A percentile compares a stretch with the other conserved stretches of the same genome.
Conservation (phyloP, 2,888 invertebrate genomes). For the Disparrhopalites patrizii region DNA sequence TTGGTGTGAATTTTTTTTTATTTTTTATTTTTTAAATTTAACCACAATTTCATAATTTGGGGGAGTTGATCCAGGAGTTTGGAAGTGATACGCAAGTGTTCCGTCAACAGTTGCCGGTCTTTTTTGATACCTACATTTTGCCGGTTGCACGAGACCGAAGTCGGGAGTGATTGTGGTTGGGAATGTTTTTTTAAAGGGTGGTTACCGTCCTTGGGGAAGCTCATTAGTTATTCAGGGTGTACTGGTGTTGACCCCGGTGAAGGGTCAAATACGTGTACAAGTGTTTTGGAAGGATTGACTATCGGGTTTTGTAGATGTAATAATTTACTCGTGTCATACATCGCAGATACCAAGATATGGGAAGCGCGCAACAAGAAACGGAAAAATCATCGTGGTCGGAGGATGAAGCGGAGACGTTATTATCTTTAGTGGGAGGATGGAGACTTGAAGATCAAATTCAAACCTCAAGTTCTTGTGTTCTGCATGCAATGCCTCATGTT, state of each 20-base stretch:
- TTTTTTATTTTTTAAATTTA: conserved; percentile 8
- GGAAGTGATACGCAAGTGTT: too few relatives aligned
- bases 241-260: too few relatives aligned
- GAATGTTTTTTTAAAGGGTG: neutral
- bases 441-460: conserved; percentile 39
- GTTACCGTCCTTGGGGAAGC: too few relatives aligned
- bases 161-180: neutral
- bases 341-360: conserved; percentile 34
- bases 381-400: conserved; percentile 41
- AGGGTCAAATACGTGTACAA: too few relatives aligned
- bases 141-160: neutral
- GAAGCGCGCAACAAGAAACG: conserved; percentile 35
- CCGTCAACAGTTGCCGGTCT: neutral
- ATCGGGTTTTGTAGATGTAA: conserved; percentile 1
- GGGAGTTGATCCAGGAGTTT: neutral
- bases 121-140: neutral
- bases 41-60: neutral
- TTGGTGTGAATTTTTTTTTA: too few relatives aligned
- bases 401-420: conserved; percentile 40
- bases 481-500: conserved; percentile 47
- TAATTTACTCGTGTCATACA: too few relatives aligned
- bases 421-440: conserved; percentile 44
- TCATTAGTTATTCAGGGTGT: too few relatives aligned
- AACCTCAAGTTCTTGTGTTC: conserved; percentile 38
- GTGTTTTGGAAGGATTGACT: too few relatives aligned